Base-by-base conservation (phyloP, 2,113 vertebrate genomes). In the Psittacus erithacus region DNA sequence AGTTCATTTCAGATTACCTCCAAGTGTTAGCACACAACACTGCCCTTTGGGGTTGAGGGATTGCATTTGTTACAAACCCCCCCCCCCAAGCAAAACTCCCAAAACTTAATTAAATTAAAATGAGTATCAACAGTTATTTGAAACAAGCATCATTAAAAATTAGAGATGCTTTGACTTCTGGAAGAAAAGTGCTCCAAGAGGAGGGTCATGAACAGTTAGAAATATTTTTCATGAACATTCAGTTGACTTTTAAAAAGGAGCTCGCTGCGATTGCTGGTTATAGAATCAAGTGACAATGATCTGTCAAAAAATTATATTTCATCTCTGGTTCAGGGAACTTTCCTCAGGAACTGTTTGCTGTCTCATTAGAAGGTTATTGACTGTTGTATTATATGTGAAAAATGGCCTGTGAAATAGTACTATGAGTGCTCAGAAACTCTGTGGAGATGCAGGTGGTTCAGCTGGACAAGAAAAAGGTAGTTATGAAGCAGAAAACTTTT, bases 31-130 rank as follows among this genome's bases (percentile, higher is more conserved):
- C 10, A 15, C 7, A 5, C 38, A 33, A 27, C 29, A 5, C 11
- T 69, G 62, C 33, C 50, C 35, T 63, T 29, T 63, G 69, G 59
- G 59, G 41, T 35, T 11, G 39, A 69, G 41, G 73, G 31, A 20
- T 24, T 17, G 29, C 19, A 59, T 47, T 73, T 68, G 17, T 62
- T 76, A 31, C 20, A 53, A 68, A 19, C 20, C 6, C 20, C 27
- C 29, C 29, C 29, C 11, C 29, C 49, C 12, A 13, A 49, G 2
- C 35, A 59, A 16, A 50, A 22, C 0, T 0, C 20, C 8, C 28
- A 14, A 33, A 59, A 55, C 35, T 76, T 81, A 64, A 79, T 65
- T 60, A 69, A 68, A 78, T 74, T 43, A 59, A 76, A 81, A 27
- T 19, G 14, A 64, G 9, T 64, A 69, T 69, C 53, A 59, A 47